Base-by-base conservation (phyloP, 2,888 invertebrate genomes). In the Oeneis ivallda region DNA sequence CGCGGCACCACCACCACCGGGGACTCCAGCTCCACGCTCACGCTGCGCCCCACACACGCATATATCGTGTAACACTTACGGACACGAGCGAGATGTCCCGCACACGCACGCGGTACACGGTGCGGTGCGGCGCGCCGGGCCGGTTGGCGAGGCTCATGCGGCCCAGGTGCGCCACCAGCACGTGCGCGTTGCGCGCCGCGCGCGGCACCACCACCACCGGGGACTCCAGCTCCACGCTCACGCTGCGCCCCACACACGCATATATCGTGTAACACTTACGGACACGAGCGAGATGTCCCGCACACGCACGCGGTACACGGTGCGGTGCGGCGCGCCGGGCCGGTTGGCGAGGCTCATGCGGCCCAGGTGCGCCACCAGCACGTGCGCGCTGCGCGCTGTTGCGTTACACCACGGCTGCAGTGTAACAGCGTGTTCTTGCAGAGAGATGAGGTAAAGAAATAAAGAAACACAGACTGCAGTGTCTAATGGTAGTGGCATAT, bases 131-230 rank as follows among this genome's bases (percentile, higher is more conserved):
- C 76, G 87, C 86, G 76, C 93, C 84, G 77, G 87, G 85, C 71
- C 76, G 76, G 83, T 86, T 87, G 84, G 78, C 49, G 32, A 94
- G 89, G 34, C 95, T 94, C 83, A 98, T 98, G 82, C 96, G 96
- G 47, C 98, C 98, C 71, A 99, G 93, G 92, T 98, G 98, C 15
- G 97, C 97, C 49, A 98, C 96, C 74, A 98, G 93, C 62, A 98
- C 98, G 80, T 97, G 95, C 11, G 94, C 79, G 83, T 97, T 97
- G 73, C 93, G 93, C 39, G 95, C 94, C 10, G 94, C 93, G 70
- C 97, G 93, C 0, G 98, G 98, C 62, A 98, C 86, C 66, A 98
- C 96, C 72, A 98, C 93, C 50, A 98, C 97, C 0, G 99, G 99
- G 60, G 97, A 98, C 83, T 98, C 97, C 75, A 98, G 91, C 69